phyloP scores from a whole-genome alignment of 2,113 vertebrate species.

The Chaetura pelagica region DNA sequence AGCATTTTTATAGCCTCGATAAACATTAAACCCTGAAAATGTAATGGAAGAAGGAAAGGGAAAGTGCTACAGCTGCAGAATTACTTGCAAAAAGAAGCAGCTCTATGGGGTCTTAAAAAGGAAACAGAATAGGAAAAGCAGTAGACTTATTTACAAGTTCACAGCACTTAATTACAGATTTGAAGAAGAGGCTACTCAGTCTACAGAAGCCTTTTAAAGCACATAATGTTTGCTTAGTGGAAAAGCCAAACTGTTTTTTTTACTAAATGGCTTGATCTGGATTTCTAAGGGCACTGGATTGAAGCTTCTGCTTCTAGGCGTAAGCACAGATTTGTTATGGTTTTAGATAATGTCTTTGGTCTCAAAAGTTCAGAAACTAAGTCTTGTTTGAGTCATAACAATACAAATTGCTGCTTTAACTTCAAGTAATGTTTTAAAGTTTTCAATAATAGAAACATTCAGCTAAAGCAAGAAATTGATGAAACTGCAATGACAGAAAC shows the following conservation, averaged over 20 bases:
- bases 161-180: constrained; percentile 2
- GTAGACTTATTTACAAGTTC: neutral
- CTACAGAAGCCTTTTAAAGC: neutral
- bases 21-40: neutral
- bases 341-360: neutral
- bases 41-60: neutral
- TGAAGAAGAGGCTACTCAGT: neutral
- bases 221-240: neutral
- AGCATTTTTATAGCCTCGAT: neutral
- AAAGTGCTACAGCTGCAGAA: neutral
- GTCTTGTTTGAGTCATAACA: neutral
- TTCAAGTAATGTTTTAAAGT: constrained; percentile 3
- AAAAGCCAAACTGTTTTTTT: neutral
- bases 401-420: neutral
- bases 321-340: neutral
- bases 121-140: neutral
- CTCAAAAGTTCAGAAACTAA: constrained; percentile 14
- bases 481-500: neutral
- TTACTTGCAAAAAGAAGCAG: neutral
- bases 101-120: neutral
- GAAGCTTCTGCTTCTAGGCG: neutral
- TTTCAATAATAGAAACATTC: neutral
- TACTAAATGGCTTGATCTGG: neutral
- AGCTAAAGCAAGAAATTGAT: neutral
- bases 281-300: constrained; percentile 11